phyloP scores from a whole-genome alignment of 2,888 invertebrate species.

The Atethmia centrago region DNA sequence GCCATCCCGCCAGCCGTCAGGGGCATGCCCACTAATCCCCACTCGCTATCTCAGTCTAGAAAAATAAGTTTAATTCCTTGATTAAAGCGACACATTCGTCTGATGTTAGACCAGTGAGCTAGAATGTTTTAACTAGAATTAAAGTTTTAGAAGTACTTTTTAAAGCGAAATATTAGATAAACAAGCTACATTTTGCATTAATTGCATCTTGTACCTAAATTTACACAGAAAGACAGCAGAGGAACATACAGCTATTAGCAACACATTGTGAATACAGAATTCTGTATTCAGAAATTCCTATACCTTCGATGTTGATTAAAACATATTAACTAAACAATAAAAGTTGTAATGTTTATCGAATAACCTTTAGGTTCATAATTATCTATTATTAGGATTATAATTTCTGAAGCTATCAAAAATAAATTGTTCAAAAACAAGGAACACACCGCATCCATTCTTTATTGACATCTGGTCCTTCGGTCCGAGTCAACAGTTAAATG shows the following conservation, averaged over 20 bases:
- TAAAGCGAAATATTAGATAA: background rate
- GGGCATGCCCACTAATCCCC: constrained; percentile 54
- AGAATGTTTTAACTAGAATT: constrained; percentile 16
- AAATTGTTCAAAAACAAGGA: background rate
- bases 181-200: background rate
- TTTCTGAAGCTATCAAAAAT: background rate
- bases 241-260: too few relatives aligned
- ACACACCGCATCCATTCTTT: constrained; percentile 18
- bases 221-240: too few relatives aligned
- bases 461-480: constrained; percentile 11
- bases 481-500: constrained; percentile 48
- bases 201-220: too few relatives aligned
- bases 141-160: background rate
- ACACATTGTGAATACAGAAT: too few relatives aligned
- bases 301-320: background rate
- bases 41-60: constrained; percentile 51
- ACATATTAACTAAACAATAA: background rate
- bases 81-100: constrained; percentile 58
- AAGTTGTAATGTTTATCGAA: background rate
- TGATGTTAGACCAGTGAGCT: constrained; percentile 31
- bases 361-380: background rate
- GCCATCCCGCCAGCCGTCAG: constrained; percentile 30
- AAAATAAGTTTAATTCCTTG: constrained; percentile 64
- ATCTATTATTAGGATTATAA: background rate
- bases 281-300: too few relatives aligned